Evolutionary conservation across 2,113 vertebrate genomes (phyloP), one percentile per base, ranked within the genome.

Genomic region (Eretmochelys imbricata): DNA sequence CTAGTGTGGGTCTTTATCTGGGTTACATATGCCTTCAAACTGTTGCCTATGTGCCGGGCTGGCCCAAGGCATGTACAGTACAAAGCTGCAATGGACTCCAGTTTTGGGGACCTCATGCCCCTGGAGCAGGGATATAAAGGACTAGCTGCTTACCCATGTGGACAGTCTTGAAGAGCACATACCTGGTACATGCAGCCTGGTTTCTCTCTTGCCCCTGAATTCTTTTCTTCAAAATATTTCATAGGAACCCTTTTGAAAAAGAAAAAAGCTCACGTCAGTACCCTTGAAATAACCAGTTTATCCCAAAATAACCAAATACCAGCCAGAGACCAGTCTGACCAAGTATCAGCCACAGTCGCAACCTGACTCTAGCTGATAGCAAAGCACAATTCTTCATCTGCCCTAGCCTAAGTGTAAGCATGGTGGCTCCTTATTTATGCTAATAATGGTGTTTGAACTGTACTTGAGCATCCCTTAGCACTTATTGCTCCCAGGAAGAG

Each of bases 341-440:
- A 51, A 31, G 11, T 49, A n/a, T 50, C 29, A 49, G 25, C 46
- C 79, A 20, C 29, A 50, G 46, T 51, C 17, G 13, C 50, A 31
- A 13, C 12, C 24, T 53, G 27, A 29, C 14, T 51, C 29, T 51
- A 49, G 46, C 48, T 22, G 10, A 84, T 50, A 49, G 65, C 72
- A 46, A 42, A 78, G 38, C 22, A 46, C 42, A 53, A 54, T 94
- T 93, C 88, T 89, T 87, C 62, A 92, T 69, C 89, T 94, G 87
- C 82, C 75, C 46, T 59, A 57, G 62, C 80, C 89, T 87, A 82
- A 35, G 62, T 17, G 31, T 69, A 69, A 57, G 11, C 0, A 3
- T 2, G 1, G 31, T 6, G 57, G 5, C n/a, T 51, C 59, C 54
- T 78, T 86, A 78, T 84, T 94, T 94, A 90, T 53, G 62, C 87